Evolutionary conservation across 2,888 invertebrate species (phyloP).

Genomic region (Punctoribates punctum): DNA sequence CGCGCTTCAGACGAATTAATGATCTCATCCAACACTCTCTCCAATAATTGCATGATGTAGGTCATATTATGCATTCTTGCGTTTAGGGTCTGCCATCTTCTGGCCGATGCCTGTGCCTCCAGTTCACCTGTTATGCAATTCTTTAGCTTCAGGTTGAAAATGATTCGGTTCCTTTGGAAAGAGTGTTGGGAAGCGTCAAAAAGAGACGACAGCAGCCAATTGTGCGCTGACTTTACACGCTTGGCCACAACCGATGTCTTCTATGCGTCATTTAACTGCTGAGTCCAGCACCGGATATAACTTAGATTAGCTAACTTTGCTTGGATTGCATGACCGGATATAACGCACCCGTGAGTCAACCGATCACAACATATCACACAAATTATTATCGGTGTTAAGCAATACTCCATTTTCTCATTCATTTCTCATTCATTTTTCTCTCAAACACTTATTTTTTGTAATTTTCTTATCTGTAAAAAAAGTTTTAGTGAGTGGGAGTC

Average conservation of each 20-base stretch:
- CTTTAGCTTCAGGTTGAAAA: background rate
- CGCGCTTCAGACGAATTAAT: slow-evolving; percentile 19
- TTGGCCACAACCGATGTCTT: slow-evolving; percentile 23
- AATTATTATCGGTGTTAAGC: slow-evolving; percentile 32
- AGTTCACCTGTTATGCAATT: background rate
- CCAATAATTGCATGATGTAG: slow-evolving; percentile 16
- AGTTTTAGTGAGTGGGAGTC: slow-evolving; percentile 13
- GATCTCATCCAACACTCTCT: background rate
- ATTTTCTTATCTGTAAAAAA: background rate
- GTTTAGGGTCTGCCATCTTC: slow-evolving; percentile 15
- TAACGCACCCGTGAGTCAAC: slow-evolving; percentile 7
- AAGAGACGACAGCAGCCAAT: background rate
- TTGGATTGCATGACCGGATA: slow-evolving; percentile 29
- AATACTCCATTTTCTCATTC: slow-evolving; percentile 12
- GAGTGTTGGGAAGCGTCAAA: background rate
- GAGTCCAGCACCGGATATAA: slow-evolving; percentile 24
- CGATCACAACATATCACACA: slow-evolving; percentile 3
- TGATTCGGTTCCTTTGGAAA: background rate
- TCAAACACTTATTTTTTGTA: background rate
- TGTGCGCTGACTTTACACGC: slow-evolving; percentile 6
- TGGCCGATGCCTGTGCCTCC: background rate
- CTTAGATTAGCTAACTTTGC: background rate
- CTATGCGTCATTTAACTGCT: slow-evolving; percentile 29
- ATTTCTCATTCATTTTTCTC: background rate
- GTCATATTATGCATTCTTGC: slow-evolving; percentile 31